Percentiles rank a stretch among this genome's conserved stretches.
These are phyloP conservation scores for Cynodonichthys magdalenae DNA, from an alignment of 2,797 vertebrate species.

Conservation along the genomic window DNA sequence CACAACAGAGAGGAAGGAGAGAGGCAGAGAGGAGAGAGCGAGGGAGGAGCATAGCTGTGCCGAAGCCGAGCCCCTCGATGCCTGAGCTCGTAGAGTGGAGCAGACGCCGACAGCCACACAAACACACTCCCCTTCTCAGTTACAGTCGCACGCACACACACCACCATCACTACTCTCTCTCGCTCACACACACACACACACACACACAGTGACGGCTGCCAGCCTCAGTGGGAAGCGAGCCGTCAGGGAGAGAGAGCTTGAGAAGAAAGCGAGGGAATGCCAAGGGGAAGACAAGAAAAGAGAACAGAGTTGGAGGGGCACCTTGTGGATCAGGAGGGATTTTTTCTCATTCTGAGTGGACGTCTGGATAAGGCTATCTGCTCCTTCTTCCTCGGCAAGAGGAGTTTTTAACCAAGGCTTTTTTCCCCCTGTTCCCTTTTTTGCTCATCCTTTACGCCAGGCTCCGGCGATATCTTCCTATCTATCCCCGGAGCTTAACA, in stretches of 20 bases:
- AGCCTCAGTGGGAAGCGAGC: slow-evolving; percentile 69
- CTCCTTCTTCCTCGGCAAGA: slow-evolving; percentile 54
- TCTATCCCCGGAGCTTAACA: slow-evolving; percentile 73
- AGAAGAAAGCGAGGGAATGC: slow-evolving; percentile 68
- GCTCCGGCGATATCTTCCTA: slow-evolving; percentile 71
- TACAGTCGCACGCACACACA: slow-evolving; percentile 69
- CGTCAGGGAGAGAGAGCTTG: slow-evolving; percentile 62
- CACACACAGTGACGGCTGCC: slow-evolving; percentile 69
- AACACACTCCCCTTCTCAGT: slow-evolving; percentile 71
- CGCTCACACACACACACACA: slow-evolving; percentile 45
- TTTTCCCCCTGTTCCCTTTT: slow-evolving; percentile 29
- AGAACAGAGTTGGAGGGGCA: slow-evolving; percentile 72
- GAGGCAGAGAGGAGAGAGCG: slow-evolving; percentile 33
- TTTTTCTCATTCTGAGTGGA: slow-evolving; percentile 66
- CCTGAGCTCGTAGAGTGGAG: slow-evolving; percentile 89
- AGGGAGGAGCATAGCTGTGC: slow-evolving; percentile 87
- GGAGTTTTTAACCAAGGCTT: slow-evolving; percentile 65
- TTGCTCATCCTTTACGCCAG: slow-evolving; percentile 64
- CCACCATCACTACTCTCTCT: slow-evolving; percentile 24
- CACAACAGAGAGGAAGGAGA: slow-evolving; percentile 31
- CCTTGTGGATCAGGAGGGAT: slow-evolving; percentile 76
- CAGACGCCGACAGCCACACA: slow-evolving; percentile 86
- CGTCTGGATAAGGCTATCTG: slow-evolving; percentile 67
- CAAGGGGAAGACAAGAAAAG: slow-evolving; percentile 60
- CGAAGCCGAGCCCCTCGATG: slow-evolving; percentile 87